Conservation (phyloP, 1,140 invertebrate genomes). For the Mamestra configurata region DNA sequence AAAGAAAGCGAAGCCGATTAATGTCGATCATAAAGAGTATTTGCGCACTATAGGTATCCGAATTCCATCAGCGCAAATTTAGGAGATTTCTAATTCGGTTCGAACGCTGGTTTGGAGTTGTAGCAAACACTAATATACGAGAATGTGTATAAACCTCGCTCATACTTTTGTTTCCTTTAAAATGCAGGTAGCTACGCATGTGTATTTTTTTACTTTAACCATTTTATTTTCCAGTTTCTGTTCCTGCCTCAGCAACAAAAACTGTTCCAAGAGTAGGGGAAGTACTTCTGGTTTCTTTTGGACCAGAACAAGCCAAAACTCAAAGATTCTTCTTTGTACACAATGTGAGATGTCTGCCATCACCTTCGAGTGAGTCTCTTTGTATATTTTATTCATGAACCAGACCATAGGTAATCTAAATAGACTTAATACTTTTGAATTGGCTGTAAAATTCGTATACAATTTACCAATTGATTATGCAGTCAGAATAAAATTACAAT, state of each 20-base stretch:
- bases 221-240: conserved; percentile 67
- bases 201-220: neutral
- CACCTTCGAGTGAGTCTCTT: conserved; percentile 72
- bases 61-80: too few species aligned
- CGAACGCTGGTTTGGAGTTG: too few species aligned
- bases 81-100: too few species aligned
- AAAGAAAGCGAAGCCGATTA: too few species aligned
- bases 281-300: conserved; percentile 73
- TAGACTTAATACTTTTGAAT: too few species aligned
- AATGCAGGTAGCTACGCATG: neutral
- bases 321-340: conserved; percentile 79
- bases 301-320: conserved; percentile 61
- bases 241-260: conserved; percentile 67
- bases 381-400: neutral
- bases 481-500: neutral
- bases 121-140: too few species aligned
- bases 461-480: neutral
- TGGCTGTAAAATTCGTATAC: too few species aligned
- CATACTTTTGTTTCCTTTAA: neutral
- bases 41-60: too few species aligned
- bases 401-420: neutral
- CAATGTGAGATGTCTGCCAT: conserved; percentile 72
- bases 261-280: conserved; percentile 74
- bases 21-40: too few species aligned
- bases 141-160: too few species aligned